Conservation (phyloP, 2,113 vertebrate genomes). For the Hippopotamus amphibius region DNA sequence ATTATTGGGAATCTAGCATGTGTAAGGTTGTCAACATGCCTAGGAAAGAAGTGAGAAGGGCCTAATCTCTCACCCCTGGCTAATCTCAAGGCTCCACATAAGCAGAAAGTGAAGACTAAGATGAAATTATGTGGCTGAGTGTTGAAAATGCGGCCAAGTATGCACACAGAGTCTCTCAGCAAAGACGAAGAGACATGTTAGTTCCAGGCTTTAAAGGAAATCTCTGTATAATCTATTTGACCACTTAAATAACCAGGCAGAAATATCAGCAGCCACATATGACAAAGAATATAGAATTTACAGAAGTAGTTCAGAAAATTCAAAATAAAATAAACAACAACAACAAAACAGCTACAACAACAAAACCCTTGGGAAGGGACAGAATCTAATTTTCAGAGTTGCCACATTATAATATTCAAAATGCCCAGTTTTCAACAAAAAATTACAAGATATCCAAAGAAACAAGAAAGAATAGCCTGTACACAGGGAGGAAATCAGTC, state of each 20-base stretch:
- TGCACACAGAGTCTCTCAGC: neutral
- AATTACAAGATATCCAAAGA: neutral
- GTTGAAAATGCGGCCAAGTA: neutral
- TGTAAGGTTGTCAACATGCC: neutral
- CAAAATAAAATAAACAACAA: neutral
- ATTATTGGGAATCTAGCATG: neutral
- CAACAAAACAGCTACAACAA: neutral
- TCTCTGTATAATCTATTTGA: neutral
- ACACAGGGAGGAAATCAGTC: neutral
- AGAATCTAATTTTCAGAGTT: neutral
- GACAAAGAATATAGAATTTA: neutral
- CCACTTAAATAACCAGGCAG: neutral
- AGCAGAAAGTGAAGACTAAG: neutral
- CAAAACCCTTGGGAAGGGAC: neutral
- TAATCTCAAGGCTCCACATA: neutral
- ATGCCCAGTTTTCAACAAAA: neutral
- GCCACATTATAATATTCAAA: neutral
- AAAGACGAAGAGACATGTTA: neutral
- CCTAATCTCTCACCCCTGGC: neutral
- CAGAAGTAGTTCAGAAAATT: neutral
- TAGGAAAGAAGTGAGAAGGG: neutral
- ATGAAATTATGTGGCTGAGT: neutral
- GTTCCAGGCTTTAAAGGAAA: neutral
- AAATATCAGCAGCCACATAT: neutral
- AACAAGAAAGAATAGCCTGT: neutral